Base-by-base conservation (phyloP, 1,140 invertebrate genomes). In the Platorchestia sp. region DNA sequence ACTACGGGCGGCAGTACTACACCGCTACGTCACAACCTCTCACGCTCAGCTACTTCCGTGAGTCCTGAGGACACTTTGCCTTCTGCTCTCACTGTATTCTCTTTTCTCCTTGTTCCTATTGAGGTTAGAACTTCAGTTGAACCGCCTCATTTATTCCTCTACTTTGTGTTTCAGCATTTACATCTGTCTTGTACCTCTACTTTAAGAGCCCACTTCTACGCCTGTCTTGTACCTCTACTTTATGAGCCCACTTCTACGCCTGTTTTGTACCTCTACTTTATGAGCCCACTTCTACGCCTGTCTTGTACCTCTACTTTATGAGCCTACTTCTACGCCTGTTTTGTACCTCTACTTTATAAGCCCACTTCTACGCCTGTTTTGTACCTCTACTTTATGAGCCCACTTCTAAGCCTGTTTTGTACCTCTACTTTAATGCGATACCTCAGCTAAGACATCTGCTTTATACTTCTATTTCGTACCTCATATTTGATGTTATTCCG, bases 41-140 rank as follows among this genome's bases (percentile, higher is more conserved):
- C 41, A 90, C 87, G 41, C 87, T 90, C 41, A 90, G 87, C 87
- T 90, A 90, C 87, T 90, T 90, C 87, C 87, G 87, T 90, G 44
- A 90, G 41, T 90, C 22, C 41, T 14, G 5, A 7, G 7, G 44
- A 90, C 87, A 75, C 59, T 36, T 75, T 10, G 14, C 14, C 59
- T 75, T 22, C 42, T 41, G 14, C 87, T 22, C 14, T 43, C 41
- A 45, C 5, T 14, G 27, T 43, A 19, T 14, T 90, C 22, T 42
- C 87, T 90, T 41, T 90, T 10, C 36, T 14, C 87, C 16, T 14
- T 44, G 3, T 14, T 90, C 7, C 44, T 44, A 3, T 14, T 90
- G 27, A 22, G 5, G 3, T 43, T 14, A 42, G 44, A 19, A 42
- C 42, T 90, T 90, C 1, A 75, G 36, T 75, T 7, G 47, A 19